Evolutionary conservation across 2,888 invertebrate species (phyloP), one percentile per base, ranked within the genome.

Genomic region (Drymonia ruficornis): DNA sequence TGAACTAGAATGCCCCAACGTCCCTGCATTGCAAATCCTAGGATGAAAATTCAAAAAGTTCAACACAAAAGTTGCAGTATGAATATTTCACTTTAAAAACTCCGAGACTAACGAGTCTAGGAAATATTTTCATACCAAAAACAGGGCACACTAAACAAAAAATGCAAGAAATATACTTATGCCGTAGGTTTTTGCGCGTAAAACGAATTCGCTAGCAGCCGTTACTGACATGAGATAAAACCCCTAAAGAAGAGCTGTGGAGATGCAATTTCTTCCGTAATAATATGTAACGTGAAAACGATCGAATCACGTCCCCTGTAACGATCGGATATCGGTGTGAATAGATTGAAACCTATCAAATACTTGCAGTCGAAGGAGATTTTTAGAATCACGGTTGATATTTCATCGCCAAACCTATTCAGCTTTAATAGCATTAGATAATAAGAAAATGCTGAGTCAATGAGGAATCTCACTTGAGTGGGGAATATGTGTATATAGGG

Each of bases 171-270:
- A 16, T 15, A 38, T 16, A 16, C 5, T 15, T n/a, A n/a, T n/a
- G n/a, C 40, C 11, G 16, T 16, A 40, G 16, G 5, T n/a, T 38
- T 2, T 38, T 15, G 4, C n/a, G 7, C 8, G 40, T 2, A 12
- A 16, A 40, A 40, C 16, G n/a, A 16, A 11, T 16, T 16, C 3
- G 16, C 5, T 16, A 63, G 59, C 69, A 70, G 65, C 67, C 70
- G 70, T 65, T 69, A 59, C 63, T 56, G 48, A 70, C 67, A 61
- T 61, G 67, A 65, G 63, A 65, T 67, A 58, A 40, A 40, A n/a
- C 16, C 57, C 42, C 40, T 48, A 38, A 52, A 58, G 45, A 56
- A 52, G 40, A 54, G 48, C 47, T 51, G 55, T 61, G 55, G 43
- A 47, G 11, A 60, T 57, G 62, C 50, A 62, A 62, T 56, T 58